Percentiles rank a stretch among this genome's conserved stretches.
These are phyloP conservation scores for Bambusicola thoracicus DNA, from an alignment of 2,113 vertebrate species.

Conservation along the genomic window DNA sequence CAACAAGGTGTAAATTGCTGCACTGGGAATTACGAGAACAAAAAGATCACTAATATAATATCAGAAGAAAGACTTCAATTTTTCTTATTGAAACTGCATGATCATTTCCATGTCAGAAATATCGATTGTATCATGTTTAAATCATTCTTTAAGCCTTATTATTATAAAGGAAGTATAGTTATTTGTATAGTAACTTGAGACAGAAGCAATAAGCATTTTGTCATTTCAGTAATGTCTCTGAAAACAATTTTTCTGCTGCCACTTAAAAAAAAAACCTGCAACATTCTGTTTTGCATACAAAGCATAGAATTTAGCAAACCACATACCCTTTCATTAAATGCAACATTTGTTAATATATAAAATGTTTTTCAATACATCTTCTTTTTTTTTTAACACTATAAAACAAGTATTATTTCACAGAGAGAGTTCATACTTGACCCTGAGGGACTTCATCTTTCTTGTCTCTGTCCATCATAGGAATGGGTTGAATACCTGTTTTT, in stretches of 20 bases:
- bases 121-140: not conserved
- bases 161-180: not conserved
- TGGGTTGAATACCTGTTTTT: constrained; percentile 95
- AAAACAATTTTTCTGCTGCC: not conserved
- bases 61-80: not conserved
- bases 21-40: not conserved
- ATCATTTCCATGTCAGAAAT: not conserved
- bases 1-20: not conserved
- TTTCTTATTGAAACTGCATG: not conserved
- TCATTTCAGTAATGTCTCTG: not conserved
- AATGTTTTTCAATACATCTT: not conserved
- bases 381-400: not conserved
- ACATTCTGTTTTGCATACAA: not conserved
- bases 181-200: not conserved
- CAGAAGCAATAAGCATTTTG: not conserved
- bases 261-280: not conserved
- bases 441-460: constrained; percentile 95
- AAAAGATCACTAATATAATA: not conserved
- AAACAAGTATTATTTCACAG: not conserved
- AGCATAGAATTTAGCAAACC: not conserved
- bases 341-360: not conserved
- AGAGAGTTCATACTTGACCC: constrained; percentile 86
- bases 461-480: constrained; percentile 99
- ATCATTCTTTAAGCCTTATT: not conserved
- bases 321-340: not conserved